These are phyloP conservation scores for Panulirus ornatus DNA, from an alignment of 1,140 invertebrate genomes.

Conservation along the genomic window DNA sequence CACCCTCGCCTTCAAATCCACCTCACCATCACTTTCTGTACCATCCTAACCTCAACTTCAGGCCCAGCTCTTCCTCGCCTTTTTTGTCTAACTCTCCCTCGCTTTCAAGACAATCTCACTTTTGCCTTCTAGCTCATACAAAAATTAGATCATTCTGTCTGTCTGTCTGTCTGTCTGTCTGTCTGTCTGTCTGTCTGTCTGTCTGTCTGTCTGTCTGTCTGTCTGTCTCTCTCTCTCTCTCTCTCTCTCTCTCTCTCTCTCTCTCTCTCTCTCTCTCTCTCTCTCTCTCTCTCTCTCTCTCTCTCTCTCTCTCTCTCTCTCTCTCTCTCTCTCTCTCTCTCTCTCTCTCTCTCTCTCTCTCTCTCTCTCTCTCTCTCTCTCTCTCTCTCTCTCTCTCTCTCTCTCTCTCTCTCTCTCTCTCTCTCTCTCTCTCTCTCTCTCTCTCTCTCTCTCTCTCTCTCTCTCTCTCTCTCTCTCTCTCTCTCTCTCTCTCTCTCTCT, in stretches of 20 bases:
- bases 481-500: neutral
- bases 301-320: constrained; percentile 16
- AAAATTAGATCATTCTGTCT: no score
- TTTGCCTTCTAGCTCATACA: no score
- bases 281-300: constrained; percentile 37
- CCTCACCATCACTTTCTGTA: no score
- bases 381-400: neutral
- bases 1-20: no score
- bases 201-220: constrained; percentile 27
- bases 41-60: no score
- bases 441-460: neutral
- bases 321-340: neutral
- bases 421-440: constrained; percentile 4
- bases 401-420: neutral
- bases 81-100: no score
- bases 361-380: neutral
- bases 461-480: neutral
- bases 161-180: constrained; percentile 47
- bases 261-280: constrained; percentile 42
- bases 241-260: constrained; percentile 49
- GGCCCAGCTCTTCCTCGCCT: no score
- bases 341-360: neutral
- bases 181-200: constrained; percentile 41
- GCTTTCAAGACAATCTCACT: no score
- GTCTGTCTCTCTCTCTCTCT: constrained; percentile 36